Evolutionary conservation across 2,797 vertebrate genomes (phyloP).

Genomic region (Dromococcyx pavoninus): DNA sequence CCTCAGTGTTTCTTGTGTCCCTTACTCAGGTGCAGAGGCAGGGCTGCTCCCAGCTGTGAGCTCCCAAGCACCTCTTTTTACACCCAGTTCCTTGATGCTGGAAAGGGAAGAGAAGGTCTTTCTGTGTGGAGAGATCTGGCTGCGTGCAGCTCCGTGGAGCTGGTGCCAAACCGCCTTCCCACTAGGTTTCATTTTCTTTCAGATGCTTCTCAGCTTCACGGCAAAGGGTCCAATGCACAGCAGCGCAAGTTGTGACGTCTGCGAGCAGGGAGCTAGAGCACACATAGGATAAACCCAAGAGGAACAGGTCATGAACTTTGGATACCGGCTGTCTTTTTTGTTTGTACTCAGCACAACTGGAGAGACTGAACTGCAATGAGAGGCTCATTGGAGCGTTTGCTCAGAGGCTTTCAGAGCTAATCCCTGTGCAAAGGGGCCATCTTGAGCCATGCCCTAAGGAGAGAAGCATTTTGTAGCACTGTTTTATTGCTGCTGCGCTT

Average conservation of each 20-base stretch:
- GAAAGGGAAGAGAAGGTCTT: not conserved
- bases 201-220: slow-evolving; percentile 79
- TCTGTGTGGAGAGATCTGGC: not conserved
- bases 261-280: slow-evolving; percentile 30
- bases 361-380: slow-evolving; percentile 31
- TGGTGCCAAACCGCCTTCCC: not conserved
- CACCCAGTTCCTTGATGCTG: not conserved
- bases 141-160: fast-evolving
- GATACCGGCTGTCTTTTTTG: not conserved
- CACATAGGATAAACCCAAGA: slow-evolving; percentile 15
- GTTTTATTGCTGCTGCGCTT: slow-evolving; percentile 46
- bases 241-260: slow-evolving; percentile 78
- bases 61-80: not conserved
- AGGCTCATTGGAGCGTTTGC: slow-evolving; percentile 23
- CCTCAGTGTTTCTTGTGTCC: not conserved
- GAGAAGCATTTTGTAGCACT: slow-evolving; percentile 60
- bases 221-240: slow-evolving; percentile 75
- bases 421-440: not conserved
- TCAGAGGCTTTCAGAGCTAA: not conserved
- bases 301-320: not conserved
- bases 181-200: slow-evolving; percentile 56
- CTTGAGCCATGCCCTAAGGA: slow-evolving; percentile 50
- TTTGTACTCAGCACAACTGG: not conserved
- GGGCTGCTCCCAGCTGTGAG: not conserved
- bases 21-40: not conserved